These are phyloP conservation scores for Cervus canadensis DNA, from an alignment of 2,113 vertebrate species.

Conservation along the genomic window DNA sequence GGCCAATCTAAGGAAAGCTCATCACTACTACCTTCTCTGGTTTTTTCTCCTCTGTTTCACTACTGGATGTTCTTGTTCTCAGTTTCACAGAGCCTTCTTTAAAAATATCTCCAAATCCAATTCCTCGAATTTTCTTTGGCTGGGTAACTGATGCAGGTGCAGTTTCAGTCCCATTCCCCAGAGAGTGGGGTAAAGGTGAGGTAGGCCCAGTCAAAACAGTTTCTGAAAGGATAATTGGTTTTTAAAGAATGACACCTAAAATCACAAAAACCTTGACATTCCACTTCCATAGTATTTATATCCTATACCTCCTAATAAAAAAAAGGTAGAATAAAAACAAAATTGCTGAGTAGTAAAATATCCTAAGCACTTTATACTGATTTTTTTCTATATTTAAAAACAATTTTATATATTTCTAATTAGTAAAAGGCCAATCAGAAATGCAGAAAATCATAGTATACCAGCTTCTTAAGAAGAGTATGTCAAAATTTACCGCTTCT, in stretches of 20 bases:
- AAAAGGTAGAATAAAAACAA: background rate
- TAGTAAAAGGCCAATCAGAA: background rate
- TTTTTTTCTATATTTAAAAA: background rate
- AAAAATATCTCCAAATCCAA: conserved; percentile 99
- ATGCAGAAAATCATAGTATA: background rate
- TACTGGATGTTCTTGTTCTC: conserved; percentile 83
- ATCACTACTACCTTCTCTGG: conserved; percentile 83
- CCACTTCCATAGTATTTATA: background rate
- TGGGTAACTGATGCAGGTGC: conserved; percentile 82
- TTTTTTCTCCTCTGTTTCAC: conserved; percentile 90
- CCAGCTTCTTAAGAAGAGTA: background rate
- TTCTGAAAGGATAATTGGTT: conserved; percentile 74
- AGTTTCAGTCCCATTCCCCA: conserved; percentile 81
- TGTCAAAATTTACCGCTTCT: background rate
- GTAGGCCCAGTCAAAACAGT: conserved; percentile 75
- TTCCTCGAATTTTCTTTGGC: conserved; percentile 92
- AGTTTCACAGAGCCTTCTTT: conserved; percentile 94
- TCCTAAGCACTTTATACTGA: background rate
- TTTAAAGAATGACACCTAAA: conserved; percentile 36
- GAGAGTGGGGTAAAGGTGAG: conserved; percentile 79
- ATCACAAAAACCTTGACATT: background rate
- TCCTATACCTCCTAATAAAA: background rate
- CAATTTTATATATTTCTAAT: conserved; percentile 12
- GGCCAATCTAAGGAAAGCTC: background rate
- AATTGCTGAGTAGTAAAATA: background rate